These are phyloP conservation scores for Pogonophryne albipinna DNA, from an alignment of 2,797 vertebrate species.

Conservation along the genomic window DNA sequence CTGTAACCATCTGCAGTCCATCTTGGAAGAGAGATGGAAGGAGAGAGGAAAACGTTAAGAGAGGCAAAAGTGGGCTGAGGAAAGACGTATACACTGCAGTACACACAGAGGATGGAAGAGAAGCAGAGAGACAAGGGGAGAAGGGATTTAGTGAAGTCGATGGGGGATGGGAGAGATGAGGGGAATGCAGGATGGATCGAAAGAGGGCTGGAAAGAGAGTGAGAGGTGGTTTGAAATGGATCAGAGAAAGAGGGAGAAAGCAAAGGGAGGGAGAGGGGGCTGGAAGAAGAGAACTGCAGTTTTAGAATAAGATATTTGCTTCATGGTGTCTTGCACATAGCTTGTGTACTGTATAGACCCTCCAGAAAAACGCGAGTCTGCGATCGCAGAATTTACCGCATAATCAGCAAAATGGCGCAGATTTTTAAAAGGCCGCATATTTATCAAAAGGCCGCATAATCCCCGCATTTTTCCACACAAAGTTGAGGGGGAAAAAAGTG, in stretches of 20 bases:
- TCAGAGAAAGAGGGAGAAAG: slow-evolving; percentile 39
- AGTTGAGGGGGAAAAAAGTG: too few relatives aligned
- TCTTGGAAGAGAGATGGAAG: slow-evolving; percentile 5
- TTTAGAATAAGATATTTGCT: neutral
- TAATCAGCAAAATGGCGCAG: too few relatives aligned
- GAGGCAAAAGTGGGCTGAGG: slow-evolving; percentile 32
- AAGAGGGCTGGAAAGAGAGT: slow-evolving; percentile 14
- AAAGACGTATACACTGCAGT: slow-evolving; percentile 43
- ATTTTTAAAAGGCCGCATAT: too few relatives aligned
- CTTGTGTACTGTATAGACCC: neutral
- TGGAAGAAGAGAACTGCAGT: neutral
- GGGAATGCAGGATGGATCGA: slow-evolving; percentile 3
- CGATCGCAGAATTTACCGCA: too few relatives aligned
- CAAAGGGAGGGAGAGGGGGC: neutral
- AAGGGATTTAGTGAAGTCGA: slow-evolving; percentile 33
- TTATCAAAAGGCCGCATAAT: too few relatives aligned
- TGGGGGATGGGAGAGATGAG: slow-evolving; percentile 13
- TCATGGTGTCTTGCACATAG: neutral
- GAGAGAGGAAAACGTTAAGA: slow-evolving; percentile 17
- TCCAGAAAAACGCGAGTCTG: too few relatives aligned
- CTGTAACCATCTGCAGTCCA: slow-evolving; percentile 25
- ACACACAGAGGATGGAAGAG: slow-evolving; percentile 18
- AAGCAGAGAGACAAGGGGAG: slow-evolving; percentile 10
- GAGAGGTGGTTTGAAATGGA: slow-evolving; percentile 36
- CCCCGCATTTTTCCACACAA: too few relatives aligned